Percentiles rank a stretch among this genome's conserved stretches.
These are phyloP conservation scores for Cryptotis parvus DNA, from an alignment of 2,113 vertebrate genomes.

Conservation along the genomic window DNA sequence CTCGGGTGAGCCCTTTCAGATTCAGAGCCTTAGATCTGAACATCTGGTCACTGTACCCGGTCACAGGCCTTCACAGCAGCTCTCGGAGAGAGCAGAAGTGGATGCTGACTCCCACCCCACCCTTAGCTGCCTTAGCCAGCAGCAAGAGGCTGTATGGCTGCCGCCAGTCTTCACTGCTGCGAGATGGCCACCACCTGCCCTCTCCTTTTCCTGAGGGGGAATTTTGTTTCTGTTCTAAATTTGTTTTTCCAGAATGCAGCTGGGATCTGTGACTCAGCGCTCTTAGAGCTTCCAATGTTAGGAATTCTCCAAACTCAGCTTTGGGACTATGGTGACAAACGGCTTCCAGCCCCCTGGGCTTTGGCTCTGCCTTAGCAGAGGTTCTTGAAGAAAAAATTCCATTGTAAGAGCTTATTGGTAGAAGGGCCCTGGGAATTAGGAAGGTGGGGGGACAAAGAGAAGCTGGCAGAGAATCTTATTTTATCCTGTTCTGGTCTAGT, in stretches of 20 bases:
- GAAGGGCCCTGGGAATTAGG: background rate
- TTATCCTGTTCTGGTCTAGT: background rate
- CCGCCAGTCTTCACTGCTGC: too few species aligned
- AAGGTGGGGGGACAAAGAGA: background rate
- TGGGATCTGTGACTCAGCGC: background rate
- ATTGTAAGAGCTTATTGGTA: slow-evolving; percentile 4
- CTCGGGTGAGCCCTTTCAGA: slow-evolving; percentile 15
- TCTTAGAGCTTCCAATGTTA: background rate
- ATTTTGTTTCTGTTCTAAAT: slow-evolving; percentile 37
- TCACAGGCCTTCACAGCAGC: too few species aligned
- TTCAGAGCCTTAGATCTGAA: background rate
- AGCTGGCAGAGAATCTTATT: slow-evolving; percentile 30
- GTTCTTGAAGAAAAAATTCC: slow-evolving; percentile 27
- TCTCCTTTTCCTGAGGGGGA: too few species aligned
- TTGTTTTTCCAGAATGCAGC: background rate
- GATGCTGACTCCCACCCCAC: too few species aligned
- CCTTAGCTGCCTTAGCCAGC: too few species aligned
- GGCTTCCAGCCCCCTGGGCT: slow-evolving; percentile 19
- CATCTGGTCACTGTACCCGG: too few species aligned
- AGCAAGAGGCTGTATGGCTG: too few species aligned
- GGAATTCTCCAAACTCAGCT: background rate
- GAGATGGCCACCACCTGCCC: background rate
- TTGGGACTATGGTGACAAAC: background rate
- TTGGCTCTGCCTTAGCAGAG: background rate
- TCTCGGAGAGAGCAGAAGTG: too few species aligned